Percentiles rank a stretch among this genome's conserved stretches.
Evolutionary conservation across 1,140 invertebrate species (phyloP).

Genomic region (Nymphalis io): DNA sequence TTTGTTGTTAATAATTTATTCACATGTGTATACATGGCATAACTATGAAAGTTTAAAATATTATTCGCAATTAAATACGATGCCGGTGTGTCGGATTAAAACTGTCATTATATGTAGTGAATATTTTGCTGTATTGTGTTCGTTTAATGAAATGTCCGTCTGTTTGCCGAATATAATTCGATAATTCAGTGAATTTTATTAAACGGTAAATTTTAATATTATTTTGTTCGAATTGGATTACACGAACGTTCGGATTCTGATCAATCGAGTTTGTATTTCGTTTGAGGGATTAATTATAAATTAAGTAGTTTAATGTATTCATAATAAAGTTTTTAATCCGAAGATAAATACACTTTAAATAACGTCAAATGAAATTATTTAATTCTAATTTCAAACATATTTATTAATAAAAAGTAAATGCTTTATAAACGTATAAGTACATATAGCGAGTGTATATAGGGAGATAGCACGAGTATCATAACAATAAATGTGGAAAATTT

Average conservation of each 20-base stretch:
- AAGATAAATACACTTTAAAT: background rate
- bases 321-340: background rate
- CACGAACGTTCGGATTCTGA: background rate
- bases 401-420: no score
- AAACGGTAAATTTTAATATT: conserved; percentile 15
- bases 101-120: conserved; percentile 13
- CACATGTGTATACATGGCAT: background rate
- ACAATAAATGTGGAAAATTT: no score
- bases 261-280: background rate
- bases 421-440: no score
- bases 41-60: background rate
- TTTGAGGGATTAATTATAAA: conserved; percentile 10
- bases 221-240: conserved; percentile 10
- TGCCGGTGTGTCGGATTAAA: conserved; percentile 3
- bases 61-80: background rate
- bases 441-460: no score
- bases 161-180: conserved; percentile 18
- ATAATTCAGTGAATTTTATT: conserved; percentile 13
- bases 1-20: conserved; percentile 19
- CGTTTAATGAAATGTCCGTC: conserved; percentile 13
- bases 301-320: background rate
- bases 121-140: conserved; percentile 12
- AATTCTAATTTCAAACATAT: no score
- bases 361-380: background rate
- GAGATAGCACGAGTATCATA: no score